A percentile compares a stretch with the other conserved stretches of the same genome.
phyloP scores from a whole-genome alignment of 2,888 invertebrate species.

The Hydrotaea cyrtoneurina region DNA sequence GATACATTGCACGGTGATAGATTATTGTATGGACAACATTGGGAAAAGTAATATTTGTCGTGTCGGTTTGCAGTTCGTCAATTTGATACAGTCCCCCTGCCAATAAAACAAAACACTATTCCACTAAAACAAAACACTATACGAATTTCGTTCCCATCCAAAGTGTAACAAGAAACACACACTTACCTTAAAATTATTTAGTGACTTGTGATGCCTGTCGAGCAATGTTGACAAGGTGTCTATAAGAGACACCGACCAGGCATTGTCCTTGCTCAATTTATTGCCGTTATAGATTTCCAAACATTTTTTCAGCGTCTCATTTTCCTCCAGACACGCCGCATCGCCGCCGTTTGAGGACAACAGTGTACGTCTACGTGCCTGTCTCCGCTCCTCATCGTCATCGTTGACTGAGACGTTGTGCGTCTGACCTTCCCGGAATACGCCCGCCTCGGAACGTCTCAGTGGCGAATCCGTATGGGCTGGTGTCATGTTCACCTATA shows the following conservation, averaged over 20 bases:
- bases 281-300: constrained; percentile 90
- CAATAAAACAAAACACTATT: background rate
- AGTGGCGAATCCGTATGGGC: constrained; percentile 77
- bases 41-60: too few species aligned
- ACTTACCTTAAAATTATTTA: constrained; percentile 87
- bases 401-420: constrained; percentile 79
- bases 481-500: constrained; percentile 75
- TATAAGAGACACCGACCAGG: constrained; percentile 92
- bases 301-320: constrained; percentile 88
- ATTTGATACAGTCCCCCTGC: background rate
- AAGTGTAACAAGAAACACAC: too few species aligned
- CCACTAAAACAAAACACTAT: background rate
- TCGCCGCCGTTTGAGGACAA: constrained; percentile 64
- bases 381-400: constrained; percentile 84
- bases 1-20: background rate
- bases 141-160: too few species aligned
- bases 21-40: background rate
- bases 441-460: constrained; percentile 76
- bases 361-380: constrained; percentile 78
- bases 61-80: background rate
- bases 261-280: constrained; percentile 94
- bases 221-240: constrained; percentile 91
- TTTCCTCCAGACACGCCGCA: constrained; percentile 78
- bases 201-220: constrained; percentile 85
- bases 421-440: constrained; percentile 73